Percentiles rank a stretch among this genome's conserved stretches.
phyloP scores from a whole-genome alignment of 2,797 vertebrate species.

The Knipowitschia caucasica region DNA sequence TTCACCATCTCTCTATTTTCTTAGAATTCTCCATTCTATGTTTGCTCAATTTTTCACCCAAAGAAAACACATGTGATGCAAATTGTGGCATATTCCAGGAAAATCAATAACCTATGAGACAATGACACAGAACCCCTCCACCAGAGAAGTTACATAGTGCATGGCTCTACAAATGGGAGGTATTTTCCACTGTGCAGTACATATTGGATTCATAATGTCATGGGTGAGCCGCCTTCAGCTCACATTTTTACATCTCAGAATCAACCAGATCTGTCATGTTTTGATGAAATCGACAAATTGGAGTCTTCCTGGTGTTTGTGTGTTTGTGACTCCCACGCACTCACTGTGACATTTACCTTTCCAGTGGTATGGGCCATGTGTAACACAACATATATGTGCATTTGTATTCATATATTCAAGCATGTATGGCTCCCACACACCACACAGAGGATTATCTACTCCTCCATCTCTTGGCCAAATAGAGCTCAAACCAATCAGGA shows the following conservation, averaged over 20 bases:
- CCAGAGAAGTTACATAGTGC: not conserved
- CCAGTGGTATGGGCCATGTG: constrained; percentile 4
- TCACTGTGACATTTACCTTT: constrained; percentile 4
- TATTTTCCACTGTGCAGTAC: not conserved
- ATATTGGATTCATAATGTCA: not conserved
- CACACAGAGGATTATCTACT: constrained; percentile 9
- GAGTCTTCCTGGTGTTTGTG: not conserved
- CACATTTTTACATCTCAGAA: constrained; percentile 5
- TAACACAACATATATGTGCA: constrained; percentile 1
- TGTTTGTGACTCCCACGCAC: not conserved
- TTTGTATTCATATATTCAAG: constrained; percentile 13
- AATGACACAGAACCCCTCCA: not conserved
- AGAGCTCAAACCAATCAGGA: constrained; percentile 12
- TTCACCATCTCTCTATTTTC: too few relatives aligned
- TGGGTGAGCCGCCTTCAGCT: not conserved
- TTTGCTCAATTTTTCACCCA: too few relatives aligned
- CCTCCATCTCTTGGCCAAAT: constrained; percentile 6
- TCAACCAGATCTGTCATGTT: not conserved
- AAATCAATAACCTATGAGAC: not conserved
- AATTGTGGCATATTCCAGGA: not conserved
- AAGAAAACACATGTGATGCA: not conserved
- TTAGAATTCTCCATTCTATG: too few relatives aligned
- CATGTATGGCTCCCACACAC: constrained; percentile 5
- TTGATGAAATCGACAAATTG: constrained; percentile 7
- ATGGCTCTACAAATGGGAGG: not conserved